Evolutionary conservation across 2,797 vertebrate genomes (phyloP), one percentile per base, ranked within the genome.

Genomic region (Austrolebias charrua): DNA sequence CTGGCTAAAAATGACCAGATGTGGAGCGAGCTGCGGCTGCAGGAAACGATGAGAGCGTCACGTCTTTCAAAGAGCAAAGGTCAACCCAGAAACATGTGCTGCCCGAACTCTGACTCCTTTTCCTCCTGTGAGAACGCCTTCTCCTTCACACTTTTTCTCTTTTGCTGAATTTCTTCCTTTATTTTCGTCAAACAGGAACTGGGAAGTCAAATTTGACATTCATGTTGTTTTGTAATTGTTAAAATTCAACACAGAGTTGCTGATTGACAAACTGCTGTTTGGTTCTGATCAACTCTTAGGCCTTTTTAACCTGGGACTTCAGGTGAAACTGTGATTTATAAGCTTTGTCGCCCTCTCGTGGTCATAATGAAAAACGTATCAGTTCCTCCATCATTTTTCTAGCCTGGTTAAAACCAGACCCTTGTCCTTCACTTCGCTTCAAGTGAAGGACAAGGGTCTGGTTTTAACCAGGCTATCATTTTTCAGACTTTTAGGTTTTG

Each of bases 41-140:
- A 80, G 85, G 88, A 88, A 89, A 73, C 64, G 48, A 63, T 2
- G 60, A 83, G 80, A 82, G 82, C 78, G 83, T 83, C 82, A 66
- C 67, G 64, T 91, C 86, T 88, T 71, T 88, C 82, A 6, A 52
- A 65, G 74, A 40, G 44, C 31, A 73, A 70, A 81, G 88, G 76
- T 76, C 79, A 73, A 88, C 88, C 89, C 84, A 78, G 52, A 80
- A 92, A 92, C 91, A 92, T 93, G 87, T 93, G 92, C 79, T 71
- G 73, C 54, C 63, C 91, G 89, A 93, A 83, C 92, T 91, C 73
- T 90, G 83, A 70, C 81, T 77, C 69, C 6, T 61, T 63, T 75
- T 75, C 88, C 89, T 93, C 92, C 92, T 88, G 84, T 62, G 42
- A 75, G 80, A 69, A 78, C 54, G 73, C 75, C 82, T 80, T 79